A percentile compares a stretch with the other conserved stretches of the same genome.
These are phyloP conservation scores for Takifugu flavidus DNA, from an alignment of 2,113 vertebrate genomes.

Conservation along the genomic window DNA sequence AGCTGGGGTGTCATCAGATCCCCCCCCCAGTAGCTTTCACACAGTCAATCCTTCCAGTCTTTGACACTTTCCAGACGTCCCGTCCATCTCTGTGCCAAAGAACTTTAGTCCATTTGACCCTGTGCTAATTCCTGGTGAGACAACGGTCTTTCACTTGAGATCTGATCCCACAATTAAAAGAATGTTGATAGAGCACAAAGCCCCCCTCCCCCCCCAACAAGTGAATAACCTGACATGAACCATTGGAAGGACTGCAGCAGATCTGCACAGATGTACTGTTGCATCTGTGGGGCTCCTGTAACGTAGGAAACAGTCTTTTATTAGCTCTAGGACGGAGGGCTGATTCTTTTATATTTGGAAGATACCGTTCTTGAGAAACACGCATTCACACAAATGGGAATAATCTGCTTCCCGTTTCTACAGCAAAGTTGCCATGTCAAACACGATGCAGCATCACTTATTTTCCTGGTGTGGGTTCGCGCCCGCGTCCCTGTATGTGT, in stretches of 20 bases:
- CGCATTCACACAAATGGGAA: no score
- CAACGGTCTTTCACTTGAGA: constrained; percentile 26
- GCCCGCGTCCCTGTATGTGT: no score
- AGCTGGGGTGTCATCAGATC: constrained; percentile 1
- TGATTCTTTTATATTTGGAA: no score
- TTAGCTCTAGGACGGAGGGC: not conserved
- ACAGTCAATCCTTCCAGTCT: constrained; percentile 12
- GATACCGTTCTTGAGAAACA: no score
- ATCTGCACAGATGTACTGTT: no score
- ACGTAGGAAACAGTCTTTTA: constrained; percentile 9
- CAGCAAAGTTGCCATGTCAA: no score
- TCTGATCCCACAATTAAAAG: constrained; percentile 3
- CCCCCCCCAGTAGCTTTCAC: constrained; percentile 7
- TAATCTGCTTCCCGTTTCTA: no score
- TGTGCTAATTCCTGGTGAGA: not conserved
- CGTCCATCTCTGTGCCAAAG: constrained; percentile 9
- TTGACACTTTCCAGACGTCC: constrained; percentile 15
- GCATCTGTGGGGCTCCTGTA: not conserved
- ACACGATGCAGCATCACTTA: no score
- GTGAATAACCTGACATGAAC: constrained; percentile 38
- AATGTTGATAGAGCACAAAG: constrained; percentile 4
- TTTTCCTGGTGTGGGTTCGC: no score
- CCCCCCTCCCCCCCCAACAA: constrained; percentile 1
- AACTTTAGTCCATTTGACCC: constrained; percentile 3
- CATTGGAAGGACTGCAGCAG: constrained; percentile 8